Base-by-base conservation (phyloP, 2,888 invertebrate genomes). In the Coleophora flavipennella region DNA sequence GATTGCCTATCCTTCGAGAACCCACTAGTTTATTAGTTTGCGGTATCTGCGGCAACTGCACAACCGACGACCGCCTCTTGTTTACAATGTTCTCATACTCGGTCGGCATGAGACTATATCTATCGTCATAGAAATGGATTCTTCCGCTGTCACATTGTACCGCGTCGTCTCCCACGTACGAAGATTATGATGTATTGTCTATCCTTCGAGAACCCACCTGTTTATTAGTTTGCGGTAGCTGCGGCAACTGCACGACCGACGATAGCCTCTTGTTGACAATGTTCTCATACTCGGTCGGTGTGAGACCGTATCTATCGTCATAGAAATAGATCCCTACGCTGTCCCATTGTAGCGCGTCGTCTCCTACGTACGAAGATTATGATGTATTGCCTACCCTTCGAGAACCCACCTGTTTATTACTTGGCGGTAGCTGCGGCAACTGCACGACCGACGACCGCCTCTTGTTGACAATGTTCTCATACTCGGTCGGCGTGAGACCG, bases 341-440 rank as follows among this genome's bases (percentile, higher is more conserved):
- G 57, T 91, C 91, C 91, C 91, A 92, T 56, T 91, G 91, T 8
- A 90, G 80, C 52, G 91, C 88, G 60, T 91, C 91, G 43, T 91
- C 91, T 2, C 70, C 68, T 3, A 71, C 62, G 57, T 73, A 78
- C 39, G 77, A 88, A 80, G 67, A 59, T 64, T 90, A n/a, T n/a
- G n/a, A n/a, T 20, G 20, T 4, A 20, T 20, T 6, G 6, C 6
- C 29, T 11, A 29, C 1, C 8, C 8, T 11, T 13, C n/a, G n/a
- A 12, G 11, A 20, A 7, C 6, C 10, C 33, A 65, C 81, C 73
- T 71, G 79, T 61, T 80, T 83, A 20, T 20, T 20, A 6, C 3
- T 20, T 49, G 76, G 62, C 46, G 86, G 86, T 62, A 86, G 68
- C 61, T 86, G 85, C 38, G 86, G 86, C 48, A 86, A 52, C 57